Percentiles rank a stretch among this genome's conserved stretches.
phyloP scores from a whole-genome alignment of 2,113 vertebrate species.

The Trochalopteron elliotii region DNA sequence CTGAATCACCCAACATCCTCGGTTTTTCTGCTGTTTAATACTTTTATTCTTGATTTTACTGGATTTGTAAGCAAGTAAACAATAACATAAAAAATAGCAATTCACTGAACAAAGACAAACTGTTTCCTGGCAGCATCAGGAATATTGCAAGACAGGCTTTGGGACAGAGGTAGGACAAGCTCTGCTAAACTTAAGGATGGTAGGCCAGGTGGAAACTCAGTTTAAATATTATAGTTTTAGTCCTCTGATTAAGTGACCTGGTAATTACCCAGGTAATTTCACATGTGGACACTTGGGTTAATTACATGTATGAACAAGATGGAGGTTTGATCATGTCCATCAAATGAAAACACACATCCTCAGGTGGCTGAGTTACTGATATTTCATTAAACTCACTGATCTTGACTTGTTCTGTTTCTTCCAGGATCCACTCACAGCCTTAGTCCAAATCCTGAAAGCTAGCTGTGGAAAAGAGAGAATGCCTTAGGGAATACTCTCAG shows the following conservation, averaged over 20 bases:
- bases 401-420: background rate
- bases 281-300: background rate
- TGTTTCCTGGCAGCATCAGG: background rate
- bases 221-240: background rate
- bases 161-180: background rate
- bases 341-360: background rate
- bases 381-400: background rate
- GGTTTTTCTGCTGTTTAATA: background rate
- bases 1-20: background rate
- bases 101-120: background rate
- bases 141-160: background rate
- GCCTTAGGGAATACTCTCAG: background rate
- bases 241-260: background rate
- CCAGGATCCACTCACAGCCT: background rate
- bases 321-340: background rate
- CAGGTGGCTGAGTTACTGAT: background rate
- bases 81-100: background rate
- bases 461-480: background rate
- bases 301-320: background rate
- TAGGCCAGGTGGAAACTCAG: background rate
- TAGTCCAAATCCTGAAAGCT: background rate
- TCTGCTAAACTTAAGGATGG: background rate
- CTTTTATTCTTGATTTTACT: background rate
- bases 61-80: background rate
- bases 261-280: background rate